These are phyloP conservation scores for Melanotaenia boesemani DNA, from an alignment of 2,797 vertebrate species.

Conservation along the genomic window DNA sequence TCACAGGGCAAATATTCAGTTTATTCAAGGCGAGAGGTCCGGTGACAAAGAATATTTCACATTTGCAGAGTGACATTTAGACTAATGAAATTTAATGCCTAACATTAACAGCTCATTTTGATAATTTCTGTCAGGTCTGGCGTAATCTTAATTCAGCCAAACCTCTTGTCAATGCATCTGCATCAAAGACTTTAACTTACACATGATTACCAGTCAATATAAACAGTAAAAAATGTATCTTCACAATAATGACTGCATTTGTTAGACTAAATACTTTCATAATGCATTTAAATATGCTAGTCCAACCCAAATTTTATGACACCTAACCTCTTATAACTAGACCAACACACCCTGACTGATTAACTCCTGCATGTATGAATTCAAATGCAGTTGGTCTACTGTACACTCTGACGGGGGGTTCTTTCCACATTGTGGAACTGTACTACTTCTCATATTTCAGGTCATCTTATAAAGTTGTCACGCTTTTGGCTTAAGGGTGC, in stretches of 20 bases:
- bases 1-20: constrained; percentile 55
- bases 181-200: background rate
- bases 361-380: background rate
- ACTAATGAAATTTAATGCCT: constrained; percentile 17
- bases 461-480: background rate
- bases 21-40: constrained; percentile 37
- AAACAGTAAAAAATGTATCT: background rate
- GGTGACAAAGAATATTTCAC: constrained; percentile 23
- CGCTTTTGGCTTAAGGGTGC: background rate
- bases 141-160: constrained; percentile 19
- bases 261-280: background rate
- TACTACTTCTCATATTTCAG: background rate
- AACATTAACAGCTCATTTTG: constrained; percentile 14
- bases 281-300: background rate
- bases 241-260: background rate
- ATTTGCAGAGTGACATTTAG: constrained; percentile 24
- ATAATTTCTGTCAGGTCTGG: constrained; percentile 12
- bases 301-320: background rate
- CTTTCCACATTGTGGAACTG: background rate
- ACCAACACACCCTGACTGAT: background rate
- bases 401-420: background rate
- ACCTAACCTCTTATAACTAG: background rate
- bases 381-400: background rate
- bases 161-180: background rate
- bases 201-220: background rate